Conservation (phyloP, 2,888 invertebrate genomes). For the Lampropteryx suffumata region DNA sequence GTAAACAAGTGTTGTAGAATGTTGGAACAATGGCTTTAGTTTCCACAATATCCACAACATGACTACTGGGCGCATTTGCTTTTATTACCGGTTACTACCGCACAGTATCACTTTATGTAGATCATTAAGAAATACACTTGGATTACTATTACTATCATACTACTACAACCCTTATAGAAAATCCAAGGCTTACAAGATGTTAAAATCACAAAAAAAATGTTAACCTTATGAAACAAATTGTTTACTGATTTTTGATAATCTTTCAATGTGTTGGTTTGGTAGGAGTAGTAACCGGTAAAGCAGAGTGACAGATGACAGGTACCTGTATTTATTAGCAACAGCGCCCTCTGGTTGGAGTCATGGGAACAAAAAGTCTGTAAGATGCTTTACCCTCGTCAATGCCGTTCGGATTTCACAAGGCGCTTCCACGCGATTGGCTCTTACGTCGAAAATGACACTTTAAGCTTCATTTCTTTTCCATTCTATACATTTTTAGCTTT, state of each 20-base stretch:
- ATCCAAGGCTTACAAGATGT: too few species aligned
- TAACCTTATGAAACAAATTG: too few species aligned
- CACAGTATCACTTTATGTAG: too few species aligned
- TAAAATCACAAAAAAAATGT: too few species aligned
- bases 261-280: too few species aligned
- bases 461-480: neutral
- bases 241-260: too few species aligned
- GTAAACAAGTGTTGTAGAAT: constrained; percentile 21
- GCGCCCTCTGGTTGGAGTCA: constrained; percentile 8
- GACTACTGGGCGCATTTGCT: neutral
- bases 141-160: too few species aligned
- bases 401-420: constrained; percentile 30
- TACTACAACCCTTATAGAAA: too few species aligned
- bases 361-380: constrained; percentile 20
- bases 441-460: constrained; percentile 7
- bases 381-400: constrained; percentile 20
- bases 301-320: neutral
- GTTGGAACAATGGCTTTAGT: constrained; percentile 25
- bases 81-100: too few species aligned
- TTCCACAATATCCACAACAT: constrained; percentile 17
- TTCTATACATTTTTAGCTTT: neutral
- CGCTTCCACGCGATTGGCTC: constrained; percentile 26
- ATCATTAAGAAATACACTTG: too few species aligned
- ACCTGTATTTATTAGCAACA: neutral
- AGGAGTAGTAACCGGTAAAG: neutral